Conservation (phyloP, 2,888 invertebrate species). For the Dendrolimus pini region DNA sequence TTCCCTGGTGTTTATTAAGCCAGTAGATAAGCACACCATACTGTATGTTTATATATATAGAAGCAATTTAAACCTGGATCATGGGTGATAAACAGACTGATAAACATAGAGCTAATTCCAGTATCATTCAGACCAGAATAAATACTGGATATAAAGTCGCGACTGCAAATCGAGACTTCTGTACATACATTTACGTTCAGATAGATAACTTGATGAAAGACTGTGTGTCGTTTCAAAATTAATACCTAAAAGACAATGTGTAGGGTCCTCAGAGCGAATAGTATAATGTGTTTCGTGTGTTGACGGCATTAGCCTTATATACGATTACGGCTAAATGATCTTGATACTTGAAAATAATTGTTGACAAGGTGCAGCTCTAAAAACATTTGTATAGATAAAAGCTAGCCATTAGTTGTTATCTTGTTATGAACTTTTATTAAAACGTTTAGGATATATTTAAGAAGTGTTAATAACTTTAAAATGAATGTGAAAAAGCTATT, state of each 20-base stretch:
- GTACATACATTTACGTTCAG: no score
- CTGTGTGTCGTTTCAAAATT: background rate
- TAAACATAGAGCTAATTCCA: no score
- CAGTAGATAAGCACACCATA: no score
- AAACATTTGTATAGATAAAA: background rate
- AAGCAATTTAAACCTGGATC: background rate
- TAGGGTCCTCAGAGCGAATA: conserved; percentile 51
- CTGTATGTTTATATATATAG: no score
- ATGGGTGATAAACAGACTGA: no score
- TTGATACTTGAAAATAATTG: background rate
- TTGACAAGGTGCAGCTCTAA: background rate
- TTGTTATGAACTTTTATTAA: background rate
- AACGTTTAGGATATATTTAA: background rate
- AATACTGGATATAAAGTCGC: no score
- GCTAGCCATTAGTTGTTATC: background rate
- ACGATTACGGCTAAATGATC: background rate
- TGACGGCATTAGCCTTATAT: conserved; percentile 11
- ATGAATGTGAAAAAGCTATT: background rate
- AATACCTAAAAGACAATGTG: conserved; percentile 25
- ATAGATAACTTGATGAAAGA: conserved; percentile 2
- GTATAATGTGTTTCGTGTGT: conserved; percentile 29
- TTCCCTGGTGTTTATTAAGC: no score
- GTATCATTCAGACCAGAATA: no score
- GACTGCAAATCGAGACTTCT: no score
- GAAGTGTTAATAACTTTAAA: background rate